phyloP scores from a whole-genome alignment of 2,113 vertebrate species.

The Salvelinus alpinus region DNA sequence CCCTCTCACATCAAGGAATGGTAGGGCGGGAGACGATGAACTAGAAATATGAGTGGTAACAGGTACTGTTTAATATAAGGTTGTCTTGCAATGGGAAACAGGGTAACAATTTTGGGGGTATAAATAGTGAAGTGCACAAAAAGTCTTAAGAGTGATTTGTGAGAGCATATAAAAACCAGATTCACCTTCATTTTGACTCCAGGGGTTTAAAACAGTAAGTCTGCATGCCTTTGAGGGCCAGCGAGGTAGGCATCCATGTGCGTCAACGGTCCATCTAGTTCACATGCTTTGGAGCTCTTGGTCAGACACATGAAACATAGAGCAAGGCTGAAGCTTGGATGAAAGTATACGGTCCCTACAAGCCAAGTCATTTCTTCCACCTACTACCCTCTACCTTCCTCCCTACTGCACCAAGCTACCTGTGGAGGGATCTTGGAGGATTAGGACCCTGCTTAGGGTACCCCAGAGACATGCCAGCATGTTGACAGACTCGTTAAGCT shows the following conservation, averaged over 20 bases:
- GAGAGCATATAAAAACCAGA: background rate
- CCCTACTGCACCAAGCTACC: slow-evolving; percentile 22
- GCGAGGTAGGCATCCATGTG: background rate
- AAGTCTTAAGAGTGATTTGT: no score
- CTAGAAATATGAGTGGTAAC: background rate
- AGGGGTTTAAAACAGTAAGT: background rate
- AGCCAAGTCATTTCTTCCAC: slow-evolving; percentile 15
- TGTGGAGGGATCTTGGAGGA: slow-evolving; percentile 50
- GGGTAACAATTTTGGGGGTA: no score
- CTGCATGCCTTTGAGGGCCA: background rate
- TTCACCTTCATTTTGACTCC: background rate
- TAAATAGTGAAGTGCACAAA: no score
- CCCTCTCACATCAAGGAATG: background rate
- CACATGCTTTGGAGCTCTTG: background rate
- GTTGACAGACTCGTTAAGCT: slow-evolving; percentile 51
- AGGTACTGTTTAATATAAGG: background rate
- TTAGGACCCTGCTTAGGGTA: slow-evolving; percentile 42
- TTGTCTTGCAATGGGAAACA: no score
- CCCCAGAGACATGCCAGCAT: slow-evolving; percentile 51
- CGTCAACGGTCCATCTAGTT: background rate
- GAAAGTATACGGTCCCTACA: background rate
- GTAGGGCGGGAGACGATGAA: background rate
- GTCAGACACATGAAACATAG: background rate
- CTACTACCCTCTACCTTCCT: slow-evolving; percentile 2
- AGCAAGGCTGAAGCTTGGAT: background rate